Base-by-base conservation (phyloP, 2,113 vertebrate species). In the Spea bombifrons region DNA sequence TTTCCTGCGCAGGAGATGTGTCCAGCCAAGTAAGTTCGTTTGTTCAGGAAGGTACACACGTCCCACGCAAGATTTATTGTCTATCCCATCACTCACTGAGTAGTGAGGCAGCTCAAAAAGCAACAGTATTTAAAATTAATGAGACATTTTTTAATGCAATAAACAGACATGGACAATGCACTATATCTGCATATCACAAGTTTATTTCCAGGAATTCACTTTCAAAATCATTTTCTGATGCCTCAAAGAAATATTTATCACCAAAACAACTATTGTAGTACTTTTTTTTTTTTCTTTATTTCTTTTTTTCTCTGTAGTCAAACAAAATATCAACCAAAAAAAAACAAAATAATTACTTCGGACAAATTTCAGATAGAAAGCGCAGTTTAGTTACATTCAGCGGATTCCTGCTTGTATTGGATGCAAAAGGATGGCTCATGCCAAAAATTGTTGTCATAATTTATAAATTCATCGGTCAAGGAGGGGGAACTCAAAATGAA, bases 181-280 rank as follows among this genome's bases (percentile, higher is more conserved):
- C 55, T 9, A 59, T 4, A 69, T 79, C 70, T 66, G 77, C 77
- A 79, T 79, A 79, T 73, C 77, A 79, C 77, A 79, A 79, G 70
- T 79, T 79, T 79, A 79, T 79, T 79, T 79, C 63, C 77, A 79
- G 77, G 77, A 79, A 79, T 79, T 73, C 71, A 79, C 77, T 79
- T 73, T 49, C 77, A 67, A 73, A 79, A 73, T 73, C 48, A 71
- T 73, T 79, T 66, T 79, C 50, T 57, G 61, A 79, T 63, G 61
- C 65, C 77, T 79, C 77, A 57, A 72, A 71, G 73, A 48, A n/a
- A 68, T 15, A 68, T 68, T 55, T 53, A 79, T 79, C 70, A 79
- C 77, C 59, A 50, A 79, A 73, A 79, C 77, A 79, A 71, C 77
- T 71, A 79, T 79, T 73, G 66, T 73, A 73, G 57, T 72, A 73